Conservation (phyloP, 2,797 vertebrate genomes). For the Buceros bicornis region DNA sequence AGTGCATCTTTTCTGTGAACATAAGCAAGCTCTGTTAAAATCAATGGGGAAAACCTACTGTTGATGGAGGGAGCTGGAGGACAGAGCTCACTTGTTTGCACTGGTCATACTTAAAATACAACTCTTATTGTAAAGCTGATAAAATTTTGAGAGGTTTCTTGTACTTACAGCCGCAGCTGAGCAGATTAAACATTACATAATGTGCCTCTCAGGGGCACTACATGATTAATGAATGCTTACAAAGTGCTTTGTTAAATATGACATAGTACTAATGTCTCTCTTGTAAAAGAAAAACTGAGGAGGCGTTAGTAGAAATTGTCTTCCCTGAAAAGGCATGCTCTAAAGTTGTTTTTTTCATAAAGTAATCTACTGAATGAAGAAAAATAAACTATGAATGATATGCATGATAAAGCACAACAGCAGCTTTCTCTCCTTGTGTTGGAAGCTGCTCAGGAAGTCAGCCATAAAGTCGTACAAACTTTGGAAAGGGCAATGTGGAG, state of each 20-base stretch:
- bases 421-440: background rate
- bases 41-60: fast-evolving
- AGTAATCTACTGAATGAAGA: slow-evolving; percentile 2
- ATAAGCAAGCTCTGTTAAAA: background rate
- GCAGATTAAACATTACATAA: slow-evolving; percentile 74
- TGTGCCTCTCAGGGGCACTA: slow-evolving; percentile 58
- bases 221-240: slow-evolving; percentile 69
- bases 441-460: background rate
- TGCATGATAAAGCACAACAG: background rate
- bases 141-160: slow-evolving; percentile 58
- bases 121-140: slow-evolving; percentile 50
- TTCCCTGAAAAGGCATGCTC: background rate
- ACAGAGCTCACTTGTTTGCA: background rate
- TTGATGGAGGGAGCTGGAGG: background rate
- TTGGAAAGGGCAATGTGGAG: background rate
- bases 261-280: slow-evolving; percentile 32
- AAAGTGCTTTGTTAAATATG: slow-evolving; percentile 66
- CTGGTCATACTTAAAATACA: fast-evolving
- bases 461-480: background rate
- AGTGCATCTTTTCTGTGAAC: background rate
- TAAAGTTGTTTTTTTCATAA: background rate
- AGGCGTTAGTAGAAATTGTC: background rate
- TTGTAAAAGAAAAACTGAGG: background rate
- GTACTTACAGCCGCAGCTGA: slow-evolving; percentile 49
- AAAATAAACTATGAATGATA: background rate